These are phyloP conservation scores for Psophia crepitans DNA, from an alignment of 2,113 vertebrate genomes.

Conservation along the genomic window DNA sequence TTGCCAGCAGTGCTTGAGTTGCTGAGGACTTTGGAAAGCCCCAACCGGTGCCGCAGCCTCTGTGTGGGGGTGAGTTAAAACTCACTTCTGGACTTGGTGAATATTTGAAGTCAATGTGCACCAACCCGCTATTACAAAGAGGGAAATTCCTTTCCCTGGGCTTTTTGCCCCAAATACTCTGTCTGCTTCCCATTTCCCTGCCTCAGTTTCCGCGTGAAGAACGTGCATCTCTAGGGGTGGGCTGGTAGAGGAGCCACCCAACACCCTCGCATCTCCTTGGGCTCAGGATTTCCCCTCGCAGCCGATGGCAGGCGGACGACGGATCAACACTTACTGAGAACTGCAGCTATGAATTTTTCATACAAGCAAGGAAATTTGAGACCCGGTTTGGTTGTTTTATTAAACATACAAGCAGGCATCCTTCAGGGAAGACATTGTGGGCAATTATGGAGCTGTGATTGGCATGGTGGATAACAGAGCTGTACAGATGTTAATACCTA, in stretches of 20 bases:
- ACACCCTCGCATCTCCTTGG: background rate
- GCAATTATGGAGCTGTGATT: background rate
- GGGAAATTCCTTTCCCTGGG: background rate
- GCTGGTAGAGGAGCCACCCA: background rate
- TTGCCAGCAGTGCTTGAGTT: background rate
- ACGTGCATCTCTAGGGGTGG: fast-evolving
- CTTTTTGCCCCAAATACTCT: background rate
- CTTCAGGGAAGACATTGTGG: slow-evolving; percentile 1
- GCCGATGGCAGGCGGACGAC: background rate
- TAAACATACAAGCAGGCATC: slow-evolving; percentile 49
- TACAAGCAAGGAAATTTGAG: slow-evolving; percentile 44
- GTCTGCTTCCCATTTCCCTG: background rate
- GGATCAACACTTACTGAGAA: background rate
- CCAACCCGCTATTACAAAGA: fast-evolving
- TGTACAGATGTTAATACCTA: slow-evolving; percentile 22
- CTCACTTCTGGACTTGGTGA: background rate
- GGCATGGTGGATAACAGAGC: background rate
- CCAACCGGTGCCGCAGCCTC: background rate
- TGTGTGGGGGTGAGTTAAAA: background rate
- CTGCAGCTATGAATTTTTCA: slow-evolving; percentile 54
- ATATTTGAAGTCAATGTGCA: background rate
- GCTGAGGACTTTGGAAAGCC: background rate
- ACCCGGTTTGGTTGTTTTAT: slow-evolving; percentile 46
- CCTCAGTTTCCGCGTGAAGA: background rate
- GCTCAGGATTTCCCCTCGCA: background rate